Conservation (phyloP, 2,888 invertebrate genomes). For the Meteorus colon region DNA sequence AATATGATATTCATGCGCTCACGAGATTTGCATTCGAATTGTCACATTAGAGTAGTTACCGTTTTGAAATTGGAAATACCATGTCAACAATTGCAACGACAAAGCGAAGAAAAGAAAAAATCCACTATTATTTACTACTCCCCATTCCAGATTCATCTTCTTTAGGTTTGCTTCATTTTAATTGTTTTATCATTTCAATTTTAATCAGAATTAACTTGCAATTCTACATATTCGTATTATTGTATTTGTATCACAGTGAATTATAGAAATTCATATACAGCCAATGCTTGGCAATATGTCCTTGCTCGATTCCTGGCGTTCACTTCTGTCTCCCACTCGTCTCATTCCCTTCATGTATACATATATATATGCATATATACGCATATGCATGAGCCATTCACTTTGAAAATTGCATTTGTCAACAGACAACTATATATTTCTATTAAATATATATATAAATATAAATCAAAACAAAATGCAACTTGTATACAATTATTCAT, state of each 20-base stretch:
- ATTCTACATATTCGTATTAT: background rate
- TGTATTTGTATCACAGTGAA: background rate
- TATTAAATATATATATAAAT: background rate
- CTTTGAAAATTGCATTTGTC: constrained; percentile 1
- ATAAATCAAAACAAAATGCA: background rate
- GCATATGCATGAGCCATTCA: background rate
- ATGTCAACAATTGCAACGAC: background rate
- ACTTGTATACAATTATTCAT: background rate
- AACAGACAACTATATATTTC: background rate
- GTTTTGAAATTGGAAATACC: background rate
- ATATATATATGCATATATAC: constrained; percentile 16
- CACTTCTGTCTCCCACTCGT: constrained; percentile 14
- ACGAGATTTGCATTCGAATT: background rate
- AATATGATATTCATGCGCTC: background rate
- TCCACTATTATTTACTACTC: too few species aligned
- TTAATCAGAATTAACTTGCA: background rate
- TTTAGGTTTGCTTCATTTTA: background rate
- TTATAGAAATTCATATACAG: background rate
- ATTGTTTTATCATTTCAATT: background rate
- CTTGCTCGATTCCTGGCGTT: constrained; percentile 36
- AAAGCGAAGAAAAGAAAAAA: background rate
- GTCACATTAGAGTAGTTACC: background rate
- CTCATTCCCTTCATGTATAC: background rate
- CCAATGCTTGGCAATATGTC: constrained; percentile 14
- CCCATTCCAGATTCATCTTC: background rate